Evolutionary conservation across 1,140 invertebrate species (phyloP), one percentile per base, ranked within the genome.

Genomic region (Brachionus koreanus): DNA sequence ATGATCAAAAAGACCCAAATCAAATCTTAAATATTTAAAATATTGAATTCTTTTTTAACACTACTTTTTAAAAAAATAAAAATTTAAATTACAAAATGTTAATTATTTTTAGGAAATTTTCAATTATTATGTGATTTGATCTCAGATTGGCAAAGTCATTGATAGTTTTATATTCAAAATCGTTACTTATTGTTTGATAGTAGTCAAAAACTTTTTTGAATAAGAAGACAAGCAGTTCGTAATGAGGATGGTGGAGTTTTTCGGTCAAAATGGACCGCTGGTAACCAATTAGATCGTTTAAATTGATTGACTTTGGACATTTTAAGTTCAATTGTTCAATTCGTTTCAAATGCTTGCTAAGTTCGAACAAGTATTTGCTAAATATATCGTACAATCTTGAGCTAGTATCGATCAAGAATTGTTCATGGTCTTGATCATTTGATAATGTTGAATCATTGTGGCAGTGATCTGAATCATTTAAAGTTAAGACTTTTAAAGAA

Each of bases 141-240:
- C 42, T 25, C 12, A 74, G 25, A 46, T 79, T 37, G 37, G 25
- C 9, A 5, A 39, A 42, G 57, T 79, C 29, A 61, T 13, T 42
- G 2, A 16, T 35, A 4, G 52, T 12, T 43, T 65, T 46, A 5
- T n/a, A 2, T 6, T 79, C 23, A 5, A 61, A 49, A 61, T 79
- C 76, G n/a, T 65, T 10, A 12, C 57, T 42, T 13, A 61, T 25
- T 37, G 52, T 79, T 19, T 61, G 76, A 25, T 79, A 79, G 35
- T 61, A 61, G 39, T 79, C 76, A 25, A 79, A 79, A 3, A 79
- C 35, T 35, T 29, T 79, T 65, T 79, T 57, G n/a, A 79, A 65
- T 7, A 79, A 37, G 12, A 79, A 61, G 5, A 39, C 16, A 29
- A 79, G 57, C 10, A 79, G 33, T 19, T 79, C 52, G 16, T 39